Evolutionary conservation across 2,113 vertebrate genomes (phyloP), one percentile per base, ranked within the genome.

Genomic region (Anhinga rufa): DNA sequence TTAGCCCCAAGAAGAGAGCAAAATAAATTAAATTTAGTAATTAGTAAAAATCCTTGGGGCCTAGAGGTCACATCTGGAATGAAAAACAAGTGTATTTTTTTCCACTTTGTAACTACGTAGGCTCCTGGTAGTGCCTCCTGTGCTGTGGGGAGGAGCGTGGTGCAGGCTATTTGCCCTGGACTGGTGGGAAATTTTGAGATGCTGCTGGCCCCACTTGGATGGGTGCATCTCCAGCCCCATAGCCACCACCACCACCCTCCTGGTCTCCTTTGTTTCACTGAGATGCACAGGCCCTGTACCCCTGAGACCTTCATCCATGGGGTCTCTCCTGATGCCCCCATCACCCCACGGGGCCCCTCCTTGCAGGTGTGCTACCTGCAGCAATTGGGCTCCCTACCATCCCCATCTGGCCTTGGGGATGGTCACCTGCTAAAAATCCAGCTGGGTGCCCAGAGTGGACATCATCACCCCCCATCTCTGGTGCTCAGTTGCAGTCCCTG

Each of bases 381-480:
- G 48, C 3, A 2, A 0, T 0, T 21, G 31, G 22, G 11, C 12
- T 74, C 28, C 58, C 31, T 36, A 0, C 0, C 0, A 36, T 57
- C 15, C 46, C 32, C 19, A 9, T 5, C 10, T 40, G 26, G 19
- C 58, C 64, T 34, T 0, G 0, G 46, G 10, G 9, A 13, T 3
- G 21, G n/a, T 81, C 14, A 21, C 22, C 49, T 38, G 26, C 31
- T 65, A 28, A 65, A 61, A 69, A 51, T 17, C 40, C 2, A 0
- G 6, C 34, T 15, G n/a, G 2, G 1, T 49, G 17, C 4, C 17
- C 29, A 9, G n/a, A 7, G 48, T 32, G 17, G 68, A 61, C 6
- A 6, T 32, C 44, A 15, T 66, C 32, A 20, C 8, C 9, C 12
- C 6, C 18, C 18, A 11, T 17, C 18, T 16, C 8, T 4, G 21